These are phyloP conservation scores for Drosophila truncata DNA, from an alignment of 1,140 invertebrate species.

Conservation along the genomic window DNA sequence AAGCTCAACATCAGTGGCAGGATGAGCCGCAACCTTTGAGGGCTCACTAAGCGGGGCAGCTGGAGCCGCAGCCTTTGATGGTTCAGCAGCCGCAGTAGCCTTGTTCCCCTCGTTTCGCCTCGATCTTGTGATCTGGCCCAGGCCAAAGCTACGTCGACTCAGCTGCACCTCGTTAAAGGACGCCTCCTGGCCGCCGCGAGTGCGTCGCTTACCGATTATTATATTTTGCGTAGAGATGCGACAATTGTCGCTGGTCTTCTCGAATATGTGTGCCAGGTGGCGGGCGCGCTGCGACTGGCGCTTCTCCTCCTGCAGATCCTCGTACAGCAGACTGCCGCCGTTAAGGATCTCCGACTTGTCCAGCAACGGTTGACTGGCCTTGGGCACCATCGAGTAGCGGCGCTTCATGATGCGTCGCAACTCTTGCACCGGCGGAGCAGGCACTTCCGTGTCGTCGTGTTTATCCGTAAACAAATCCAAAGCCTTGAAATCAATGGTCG, in stretches of 20 bases:
- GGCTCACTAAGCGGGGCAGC: neutral
- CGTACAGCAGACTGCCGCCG: conserved; percentile 25
- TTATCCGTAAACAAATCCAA: neutral
- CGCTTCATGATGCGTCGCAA: conserved; percentile 43
- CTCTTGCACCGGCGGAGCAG: neutral
- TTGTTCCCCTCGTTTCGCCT: neutral
- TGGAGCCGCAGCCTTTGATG: neutral
- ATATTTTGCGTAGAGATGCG: conserved; percentile 78
- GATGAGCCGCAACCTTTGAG: neutral
- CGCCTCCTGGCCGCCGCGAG: conserved; percentile 33
- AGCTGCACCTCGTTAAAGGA: conserved; percentile 65
- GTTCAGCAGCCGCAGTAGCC: neutral
- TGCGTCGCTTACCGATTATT: conserved; percentile 66
- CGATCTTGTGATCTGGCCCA: conserved; percentile 6
- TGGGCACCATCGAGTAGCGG: conserved; percentile 59
- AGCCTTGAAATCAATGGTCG: neutral
- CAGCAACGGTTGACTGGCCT: conserved; percentile 50
- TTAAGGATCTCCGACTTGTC: conserved; percentile 42
- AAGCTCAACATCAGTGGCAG: neutral
- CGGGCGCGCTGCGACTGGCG: neutral
- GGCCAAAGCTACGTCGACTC: conserved; percentile 37
- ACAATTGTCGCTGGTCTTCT: conserved; percentile 72
- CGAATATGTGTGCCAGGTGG: conserved; percentile 57
- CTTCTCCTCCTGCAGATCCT: conserved; percentile 10
- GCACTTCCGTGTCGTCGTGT: conserved; percentile 7